Evolutionary conservation across 1,140 invertebrate genomes (phyloP), one percentile per base, ranked within the genome.

Genomic region (Apis laboriosa): DNA sequence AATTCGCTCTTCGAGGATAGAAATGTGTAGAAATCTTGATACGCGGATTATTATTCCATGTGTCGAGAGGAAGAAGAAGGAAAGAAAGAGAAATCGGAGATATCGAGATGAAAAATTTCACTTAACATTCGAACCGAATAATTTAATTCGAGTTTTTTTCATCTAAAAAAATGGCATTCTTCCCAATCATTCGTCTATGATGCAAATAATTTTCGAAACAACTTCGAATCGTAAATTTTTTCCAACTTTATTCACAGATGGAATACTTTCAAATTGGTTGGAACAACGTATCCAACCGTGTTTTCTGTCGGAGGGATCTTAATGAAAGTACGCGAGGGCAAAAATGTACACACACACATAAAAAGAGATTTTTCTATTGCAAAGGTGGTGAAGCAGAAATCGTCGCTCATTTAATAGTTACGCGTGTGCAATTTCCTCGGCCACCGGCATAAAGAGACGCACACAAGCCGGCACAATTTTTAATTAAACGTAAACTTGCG

Each of bases 401-500:
- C 73, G 71, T 67, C 64, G 43, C 43, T 81, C 51, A 60, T 76
- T 76, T 58, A 53, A 53, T 55, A 68, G 67, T 81, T 76, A 64
- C 21, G 24, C 68, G 56, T 34, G 73, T 13, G 24, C 19, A 51
- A 81, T 55, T 81, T 53, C 19, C 9, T 67, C 67, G 43, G 63
- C 63, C 34, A 49, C 2, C 43, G 60, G 19, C 55, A n/a, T 34
- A 60, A 76, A 76, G 34, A 80, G 55, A 58, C 1, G 43, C 28
- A 58, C 0, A 19, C 28, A 9, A 13, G 15, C 28, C n/a, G 71
- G 17, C 53, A 49, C 43, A 53, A n/a, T 68, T 81, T 76, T 76
- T 81, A 81, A 81, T 81, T 81, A 76, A 55, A 74, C 28, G 34
- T 64, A 67, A 75, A 76, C 73, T 58, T 51, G 17, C 17, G 13